A percentile compares a stretch with the other conserved stretches of the same genome.
These are phyloP conservation scores for Megaceryle maxima DNA, from an alignment of 2,113 vertebrate species.

Conservation along the genomic window DNA sequence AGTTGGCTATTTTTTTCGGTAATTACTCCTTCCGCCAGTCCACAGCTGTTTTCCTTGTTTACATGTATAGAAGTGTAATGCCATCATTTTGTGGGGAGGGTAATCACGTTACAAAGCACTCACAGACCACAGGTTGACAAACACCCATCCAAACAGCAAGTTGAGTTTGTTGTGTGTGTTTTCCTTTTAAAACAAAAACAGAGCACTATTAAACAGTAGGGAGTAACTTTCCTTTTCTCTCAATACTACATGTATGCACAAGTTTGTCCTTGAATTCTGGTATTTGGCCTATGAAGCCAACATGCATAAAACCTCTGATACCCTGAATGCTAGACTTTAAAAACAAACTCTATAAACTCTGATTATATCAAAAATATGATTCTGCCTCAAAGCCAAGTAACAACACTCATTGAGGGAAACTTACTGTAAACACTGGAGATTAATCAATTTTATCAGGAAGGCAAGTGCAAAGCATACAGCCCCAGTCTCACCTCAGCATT, in stretches of 20 bases:
- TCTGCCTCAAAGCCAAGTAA: conserved; percentile 50
- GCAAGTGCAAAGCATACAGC: not conserved
- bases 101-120: conserved; percentile 25
- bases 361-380: conserved; percentile 38
- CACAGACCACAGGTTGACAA: conserved; percentile 45
- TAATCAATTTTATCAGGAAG: conserved; percentile 29
- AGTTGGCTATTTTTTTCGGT: conserved; percentile 13
- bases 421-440: conserved; percentile 7
- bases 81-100: conserved; percentile 1
- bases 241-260: conserved; percentile 41
- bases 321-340: not conserved
- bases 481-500: not conserved
- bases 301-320: not conserved
- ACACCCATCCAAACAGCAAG: conserved; percentile 30
- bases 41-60: conserved; percentile 46
- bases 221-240: conserved; percentile 38
- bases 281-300: conserved; percentile 38
- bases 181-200: conserved; percentile 40
- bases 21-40: conserved; percentile 29
- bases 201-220: not conserved
- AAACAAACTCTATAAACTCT: conserved; percentile 42
- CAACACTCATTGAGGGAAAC: not conserved
- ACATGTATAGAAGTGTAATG: not conserved
- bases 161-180: conserved; percentile 37
- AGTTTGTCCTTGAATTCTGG: conserved; percentile 47